Evolutionary conservation across 2,797 vertebrate species (phyloP).

Genomic region (Morus bassanus): DNA sequence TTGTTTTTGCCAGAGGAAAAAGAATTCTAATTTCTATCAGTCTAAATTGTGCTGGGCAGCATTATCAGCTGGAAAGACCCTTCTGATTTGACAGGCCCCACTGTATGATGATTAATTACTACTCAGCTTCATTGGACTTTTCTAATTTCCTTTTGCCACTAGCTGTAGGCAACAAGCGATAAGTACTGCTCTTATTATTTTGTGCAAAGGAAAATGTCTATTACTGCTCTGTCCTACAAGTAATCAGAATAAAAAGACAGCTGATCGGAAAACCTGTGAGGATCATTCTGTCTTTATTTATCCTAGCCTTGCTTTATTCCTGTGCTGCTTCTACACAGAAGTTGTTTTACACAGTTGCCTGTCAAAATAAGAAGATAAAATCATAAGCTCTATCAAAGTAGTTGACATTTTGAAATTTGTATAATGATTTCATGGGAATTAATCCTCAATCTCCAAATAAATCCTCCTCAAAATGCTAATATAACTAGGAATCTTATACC

Average conservation of each 20-base stretch:
- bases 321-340: constrained; percentile 36
- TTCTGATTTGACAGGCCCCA: constrained; percentile 94
- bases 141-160: constrained; percentile 88
- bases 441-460: constrained; percentile 70
- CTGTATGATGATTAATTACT: constrained; percentile 99
- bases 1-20: constrained; percentile 86
- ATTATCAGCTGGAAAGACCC: constrained; percentile 96
- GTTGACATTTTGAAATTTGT: constrained; percentile 78
- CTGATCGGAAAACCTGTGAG: constrained; percentile 65
- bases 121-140: constrained; percentile 90
- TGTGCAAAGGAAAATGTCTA: constrained; percentile 89
- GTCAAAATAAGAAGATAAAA: constrained; percentile 79
- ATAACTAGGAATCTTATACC: constrained; percentile 51
- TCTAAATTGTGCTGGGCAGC: constrained; percentile 96
- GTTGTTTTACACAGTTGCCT: constrained; percentile 73
- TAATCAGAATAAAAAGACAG: constrained; percentile 76
- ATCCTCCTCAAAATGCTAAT: constrained; percentile 73
- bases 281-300: constrained; percentile 73
- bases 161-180: constrained; percentile 94
- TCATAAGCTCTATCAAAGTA: constrained; percentile 72
- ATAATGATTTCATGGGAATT: constrained; percentile 76
- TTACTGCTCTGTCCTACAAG: constrained; percentile 79
- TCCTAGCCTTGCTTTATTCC: constrained; percentile 53
- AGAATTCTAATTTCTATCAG: constrained; percentile 97
- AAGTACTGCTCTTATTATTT: constrained; percentile 97